Percentiles rank a stretch among this genome's conserved stretches.
Evolutionary conservation across 2,113 vertebrate genomes (phyloP).

Genomic region (Limnothrissa miodon): DNA sequence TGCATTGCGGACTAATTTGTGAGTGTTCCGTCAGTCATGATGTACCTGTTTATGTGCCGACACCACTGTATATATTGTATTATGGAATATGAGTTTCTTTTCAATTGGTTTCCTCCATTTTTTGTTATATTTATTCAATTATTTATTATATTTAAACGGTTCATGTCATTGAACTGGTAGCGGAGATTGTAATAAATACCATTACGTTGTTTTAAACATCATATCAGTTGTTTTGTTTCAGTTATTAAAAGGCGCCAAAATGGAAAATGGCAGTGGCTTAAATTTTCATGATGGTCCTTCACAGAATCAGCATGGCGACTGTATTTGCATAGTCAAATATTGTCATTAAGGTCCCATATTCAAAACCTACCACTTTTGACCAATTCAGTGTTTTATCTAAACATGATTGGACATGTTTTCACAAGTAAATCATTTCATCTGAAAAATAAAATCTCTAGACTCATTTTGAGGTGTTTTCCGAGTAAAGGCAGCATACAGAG

Average conservation of each 20-base stretch:
- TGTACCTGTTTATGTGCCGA: constrained; percentile 21
- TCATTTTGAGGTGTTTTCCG: not conserved
- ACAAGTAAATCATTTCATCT: not conserved
- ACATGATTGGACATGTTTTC: too few species aligned
- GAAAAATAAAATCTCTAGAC: not conserved
- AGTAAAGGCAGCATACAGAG: not conserved
- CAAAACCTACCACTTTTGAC: too few species aligned
- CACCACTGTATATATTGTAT: constrained; percentile 63
- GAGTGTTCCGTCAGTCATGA: not conserved
- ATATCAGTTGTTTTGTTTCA: not conserved
- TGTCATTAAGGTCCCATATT: not conserved
- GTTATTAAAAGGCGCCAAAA: not conserved
- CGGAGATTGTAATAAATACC: constrained; percentile 37
- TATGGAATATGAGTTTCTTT: constrained; percentile 44
- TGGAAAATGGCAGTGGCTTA: too few species aligned
- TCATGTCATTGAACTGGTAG: constrained; percentile 42
- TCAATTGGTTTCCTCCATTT: not conserved
- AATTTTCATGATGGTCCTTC: too few species aligned
- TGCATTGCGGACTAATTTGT: constrained; percentile 21
- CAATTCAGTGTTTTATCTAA: too few species aligned
- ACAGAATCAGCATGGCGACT: too few species aligned
- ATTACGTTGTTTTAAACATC: constrained; percentile 12
- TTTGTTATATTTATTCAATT: not conserved
- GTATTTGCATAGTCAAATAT: too few species aligned
- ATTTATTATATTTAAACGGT: constrained; percentile 43